These are phyloP conservation scores for Aphodius granarius DNA, from an alignment of 2,888 invertebrate genomes.

Conservation along the genomic window DNA sequence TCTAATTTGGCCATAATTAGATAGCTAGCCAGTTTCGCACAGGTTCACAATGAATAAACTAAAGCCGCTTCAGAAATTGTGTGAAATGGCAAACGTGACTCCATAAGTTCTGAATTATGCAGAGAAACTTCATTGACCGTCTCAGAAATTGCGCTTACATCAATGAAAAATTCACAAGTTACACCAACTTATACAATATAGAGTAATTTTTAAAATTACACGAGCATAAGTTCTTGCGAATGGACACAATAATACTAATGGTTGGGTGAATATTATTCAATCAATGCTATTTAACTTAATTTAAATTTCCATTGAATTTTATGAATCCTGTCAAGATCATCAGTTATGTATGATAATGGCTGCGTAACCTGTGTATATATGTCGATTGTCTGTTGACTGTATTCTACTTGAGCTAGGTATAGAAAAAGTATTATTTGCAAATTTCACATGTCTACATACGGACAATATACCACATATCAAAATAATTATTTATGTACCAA, in stretches of 20 bases:
- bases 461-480: no score
- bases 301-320: not conserved
- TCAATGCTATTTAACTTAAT: not conserved
- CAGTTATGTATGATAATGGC: not conserved
- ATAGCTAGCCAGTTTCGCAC: not conserved
- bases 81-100: constrained; percentile 11
- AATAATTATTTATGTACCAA: no score
- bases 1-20: not conserved
- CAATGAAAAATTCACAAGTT: not conserved
- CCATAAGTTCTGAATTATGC: not conserved
- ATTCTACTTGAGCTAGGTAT: no score
- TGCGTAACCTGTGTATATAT: no score
- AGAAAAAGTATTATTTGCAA: no score
- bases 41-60: not conserved
- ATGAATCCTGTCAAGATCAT: not conserved
- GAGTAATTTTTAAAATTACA: not conserved
- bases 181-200: not conserved
- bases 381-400: no score
- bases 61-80: not conserved
- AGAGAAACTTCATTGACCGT: not conserved
- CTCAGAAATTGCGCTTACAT: not conserved
- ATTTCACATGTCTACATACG: no score
- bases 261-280: not conserved
- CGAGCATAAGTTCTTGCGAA: no score
- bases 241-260: no score